phyloP scores from a whole-genome alignment of 1,140 invertebrate species.

The Amyelois transitella region DNA sequence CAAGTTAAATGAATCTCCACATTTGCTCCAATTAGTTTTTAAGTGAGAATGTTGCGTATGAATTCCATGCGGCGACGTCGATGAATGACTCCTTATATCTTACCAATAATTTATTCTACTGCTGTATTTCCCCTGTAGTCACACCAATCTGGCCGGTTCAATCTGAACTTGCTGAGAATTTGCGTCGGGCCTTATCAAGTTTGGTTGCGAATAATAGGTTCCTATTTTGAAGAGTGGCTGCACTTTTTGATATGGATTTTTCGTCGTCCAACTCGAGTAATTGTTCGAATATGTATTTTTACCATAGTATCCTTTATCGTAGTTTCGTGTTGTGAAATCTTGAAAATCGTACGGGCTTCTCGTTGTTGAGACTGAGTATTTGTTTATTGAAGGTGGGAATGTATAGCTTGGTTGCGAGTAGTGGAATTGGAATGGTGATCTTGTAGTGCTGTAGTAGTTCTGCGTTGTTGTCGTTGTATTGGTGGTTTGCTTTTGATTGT shows the following conservation, averaged over 20 bases:
- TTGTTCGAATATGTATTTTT: slow-evolving; percentile 44
- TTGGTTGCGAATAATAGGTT: slow-evolving; percentile 64
- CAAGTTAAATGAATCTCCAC: background rate
- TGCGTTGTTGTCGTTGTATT: slow-evolving; percentile 37
- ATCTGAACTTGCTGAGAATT: slow-evolving; percentile 69
- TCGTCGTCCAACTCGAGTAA: slow-evolving; percentile 62
- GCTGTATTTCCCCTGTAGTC: slow-evolving; percentile 40
- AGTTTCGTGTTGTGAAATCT: slow-evolving; percentile 47
- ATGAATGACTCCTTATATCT: slow-evolving; percentile 32
- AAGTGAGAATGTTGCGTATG: slow-evolving; percentile 12
- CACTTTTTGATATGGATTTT: slow-evolving; percentile 52
- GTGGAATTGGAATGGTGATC: slow-evolving; percentile 39
- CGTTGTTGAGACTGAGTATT: slow-evolving; percentile 66
- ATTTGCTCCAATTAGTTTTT: background rate
- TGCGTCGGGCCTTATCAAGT: slow-evolving; percentile 64
- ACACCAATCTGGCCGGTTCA: slow-evolving; percentile 57
- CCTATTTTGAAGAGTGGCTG: slow-evolving; percentile 60
- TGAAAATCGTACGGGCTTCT: slow-evolving; percentile 75
- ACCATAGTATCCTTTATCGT: slow-evolving; percentile 50
- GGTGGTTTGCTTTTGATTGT: slow-evolving; percentile 6
- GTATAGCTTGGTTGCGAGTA: slow-evolving; percentile 36
- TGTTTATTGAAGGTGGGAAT: slow-evolving; percentile 49
- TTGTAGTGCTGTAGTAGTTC: slow-evolving; percentile 38
- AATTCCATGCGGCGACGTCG: slow-evolving; percentile 24
- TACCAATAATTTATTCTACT: slow-evolving; percentile 56